A percentile compares a stretch with the other conserved stretches of the same genome.
phyloP scores from a whole-genome alignment of 2,113 vertebrate genomes.

The Microcebus jonahi region DNA sequence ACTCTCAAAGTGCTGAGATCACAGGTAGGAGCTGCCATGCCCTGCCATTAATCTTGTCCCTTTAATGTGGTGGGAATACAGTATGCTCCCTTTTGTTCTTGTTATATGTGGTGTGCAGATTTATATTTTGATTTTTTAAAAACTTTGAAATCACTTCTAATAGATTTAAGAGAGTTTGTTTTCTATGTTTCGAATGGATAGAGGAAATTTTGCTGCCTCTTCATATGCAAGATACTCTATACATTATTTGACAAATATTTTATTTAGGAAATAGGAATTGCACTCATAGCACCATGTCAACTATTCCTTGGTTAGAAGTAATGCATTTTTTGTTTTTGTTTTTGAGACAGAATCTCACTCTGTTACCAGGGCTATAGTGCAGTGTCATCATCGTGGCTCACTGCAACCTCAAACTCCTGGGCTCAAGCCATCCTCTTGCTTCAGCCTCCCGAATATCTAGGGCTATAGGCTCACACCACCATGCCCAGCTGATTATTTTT shows the following conservation, averaged over 20 bases:
- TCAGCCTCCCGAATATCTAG: too few species aligned
- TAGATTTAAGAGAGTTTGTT: slow-evolving; percentile 33
- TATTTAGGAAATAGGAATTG: not conserved
- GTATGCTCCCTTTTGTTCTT: not conserved
- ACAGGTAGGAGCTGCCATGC: too few species aligned
- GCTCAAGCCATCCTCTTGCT: too few species aligned
- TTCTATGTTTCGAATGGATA: not conserved
- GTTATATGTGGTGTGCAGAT: not conserved
- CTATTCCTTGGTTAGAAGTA: slow-evolving; percentile 34
- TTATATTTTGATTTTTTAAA: slow-evolving; percentile 31
- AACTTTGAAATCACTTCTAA: not conserved
- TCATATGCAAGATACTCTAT: not conserved
- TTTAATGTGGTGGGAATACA: not conserved
- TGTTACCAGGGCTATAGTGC: too few species aligned
- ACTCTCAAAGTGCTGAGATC: too few species aligned
- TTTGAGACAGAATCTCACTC: too few species aligned
- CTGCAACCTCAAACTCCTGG: too few species aligned
- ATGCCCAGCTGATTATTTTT: too few species aligned
- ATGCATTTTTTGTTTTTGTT: not conserved
- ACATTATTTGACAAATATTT: slow-evolving; percentile 37
- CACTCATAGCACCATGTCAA: not conserved
- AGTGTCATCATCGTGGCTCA: too few species aligned
- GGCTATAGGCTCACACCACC: too few species aligned
- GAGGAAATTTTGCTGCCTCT: not conserved
- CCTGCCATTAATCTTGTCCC: not conserved